Conservation (phyloP, 2,113 vertebrate genomes). For the Oxyruncus cristatus region DNA sequence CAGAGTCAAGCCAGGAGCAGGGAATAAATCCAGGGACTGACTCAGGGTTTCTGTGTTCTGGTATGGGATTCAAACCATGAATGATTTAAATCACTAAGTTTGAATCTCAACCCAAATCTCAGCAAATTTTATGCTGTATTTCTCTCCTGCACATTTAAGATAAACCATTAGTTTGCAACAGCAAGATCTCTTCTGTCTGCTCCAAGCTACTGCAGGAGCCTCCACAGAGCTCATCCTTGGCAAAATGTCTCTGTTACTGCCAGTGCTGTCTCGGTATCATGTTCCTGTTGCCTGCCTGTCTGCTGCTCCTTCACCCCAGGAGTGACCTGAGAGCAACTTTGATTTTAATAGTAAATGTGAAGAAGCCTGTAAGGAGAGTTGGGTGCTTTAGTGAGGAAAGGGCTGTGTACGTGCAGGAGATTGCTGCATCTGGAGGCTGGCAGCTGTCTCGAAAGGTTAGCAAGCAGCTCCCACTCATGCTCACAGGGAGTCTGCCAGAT, state of each 20-base stretch:
- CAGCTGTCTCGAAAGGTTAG: background rate
- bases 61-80: background rate
- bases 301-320: background rate
- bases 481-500: background rate
- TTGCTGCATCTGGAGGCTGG: background rate
- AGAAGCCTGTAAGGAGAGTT: background rate
- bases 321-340: background rate
- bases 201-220: background rate
- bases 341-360: background rate
- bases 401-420: background rate
- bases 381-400: background rate
- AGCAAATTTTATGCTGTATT: background rate
- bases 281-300: constrained; percentile 29
- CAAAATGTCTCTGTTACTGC: background rate
- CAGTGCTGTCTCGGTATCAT: background rate
- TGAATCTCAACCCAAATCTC: background rate
- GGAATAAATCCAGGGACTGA: background rate
- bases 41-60: background rate
- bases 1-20: background rate
- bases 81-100: background rate
- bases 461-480: background rate
- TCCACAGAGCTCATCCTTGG: background rate
- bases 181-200: background rate
- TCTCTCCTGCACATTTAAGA: background rate
- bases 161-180: background rate